Evolutionary conservation across 2,888 invertebrate species (phyloP).

Genomic region (Toxonevra muliebris): DNA sequence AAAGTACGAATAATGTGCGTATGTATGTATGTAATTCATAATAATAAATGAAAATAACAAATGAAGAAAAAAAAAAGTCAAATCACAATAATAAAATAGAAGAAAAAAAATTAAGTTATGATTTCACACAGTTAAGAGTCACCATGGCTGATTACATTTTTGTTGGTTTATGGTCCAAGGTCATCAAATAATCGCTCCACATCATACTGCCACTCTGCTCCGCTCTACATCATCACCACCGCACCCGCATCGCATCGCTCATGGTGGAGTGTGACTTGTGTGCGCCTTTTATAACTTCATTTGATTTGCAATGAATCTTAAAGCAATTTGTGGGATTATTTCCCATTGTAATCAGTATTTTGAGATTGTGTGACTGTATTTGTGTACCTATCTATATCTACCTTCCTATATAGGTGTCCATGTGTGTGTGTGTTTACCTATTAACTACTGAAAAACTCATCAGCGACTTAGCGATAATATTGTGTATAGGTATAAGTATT

Average conservation of each 20-base stretch:
- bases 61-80: too few relatives aligned
- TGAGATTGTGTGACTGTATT: conserved; percentile 22
- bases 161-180: conserved; percentile 41
- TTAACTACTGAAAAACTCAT: conserved; percentile 18
- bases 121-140: conserved; percentile 25
- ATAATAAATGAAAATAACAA: background rate
- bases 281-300: conserved; percentile 46
- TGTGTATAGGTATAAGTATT: conserved; percentile 23
- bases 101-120: too few relatives aligned
- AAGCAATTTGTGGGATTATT: conserved; percentile 59
- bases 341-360: conserved; percentile 55
- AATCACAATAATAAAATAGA: too few relatives aligned
- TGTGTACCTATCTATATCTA: conserved; percentile 2
- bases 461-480: conserved; percentile 10
- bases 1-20: background rate
- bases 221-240: conserved; percentile 34
- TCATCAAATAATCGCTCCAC: conserved; percentile 30
- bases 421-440: conserved; percentile 1
- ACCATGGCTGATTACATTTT: conserved; percentile 33
- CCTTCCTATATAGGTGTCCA: background rate
- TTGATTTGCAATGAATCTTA: conserved; percentile 59
- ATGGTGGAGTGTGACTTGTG: conserved; percentile 3
- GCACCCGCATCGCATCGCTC: too few relatives aligned
- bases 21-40: background rate
- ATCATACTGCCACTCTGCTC: conserved; percentile 36